Conservation (phyloP, 2,797 vertebrate genomes). For the Nannoperca australis region DNA sequence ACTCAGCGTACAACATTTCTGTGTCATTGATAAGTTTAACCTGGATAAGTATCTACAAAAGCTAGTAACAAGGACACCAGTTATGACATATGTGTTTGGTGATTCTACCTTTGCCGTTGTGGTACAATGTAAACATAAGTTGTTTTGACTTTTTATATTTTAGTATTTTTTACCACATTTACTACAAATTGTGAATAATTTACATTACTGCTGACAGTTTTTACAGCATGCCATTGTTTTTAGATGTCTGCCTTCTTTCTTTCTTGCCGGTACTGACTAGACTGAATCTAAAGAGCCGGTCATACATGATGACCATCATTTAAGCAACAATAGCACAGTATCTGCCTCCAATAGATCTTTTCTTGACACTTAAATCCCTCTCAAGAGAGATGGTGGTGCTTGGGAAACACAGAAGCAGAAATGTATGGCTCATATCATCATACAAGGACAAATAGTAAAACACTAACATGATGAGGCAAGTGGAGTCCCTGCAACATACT, state of each 20-base stretch:
- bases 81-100: background rate
- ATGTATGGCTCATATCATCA: background rate
- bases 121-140: background rate
- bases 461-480: background rate
- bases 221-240: background rate
- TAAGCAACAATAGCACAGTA: background rate
- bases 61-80: background rate
- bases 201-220: constrained; percentile 1
- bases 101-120: background rate
- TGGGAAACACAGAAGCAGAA: constrained; percentile 1
- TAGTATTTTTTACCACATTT: background rate
- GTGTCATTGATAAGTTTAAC: constrained; percentile 35
- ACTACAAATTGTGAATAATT: background rate
- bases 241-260: background rate
- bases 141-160: background rate
- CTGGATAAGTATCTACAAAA: background rate
- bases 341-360: constrained; percentile 19
- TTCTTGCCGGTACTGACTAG: background rate
- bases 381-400: background rate
- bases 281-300: background rate
- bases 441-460: background rate
- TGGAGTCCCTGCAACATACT: background rate
- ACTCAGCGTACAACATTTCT: constrained; percentile 17
- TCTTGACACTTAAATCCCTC: constrained; percentile 31
- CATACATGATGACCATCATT: constrained; percentile 8